Conservation (phyloP, 2,888 invertebrate species). For the Lacanobia oleracea region DNA sequence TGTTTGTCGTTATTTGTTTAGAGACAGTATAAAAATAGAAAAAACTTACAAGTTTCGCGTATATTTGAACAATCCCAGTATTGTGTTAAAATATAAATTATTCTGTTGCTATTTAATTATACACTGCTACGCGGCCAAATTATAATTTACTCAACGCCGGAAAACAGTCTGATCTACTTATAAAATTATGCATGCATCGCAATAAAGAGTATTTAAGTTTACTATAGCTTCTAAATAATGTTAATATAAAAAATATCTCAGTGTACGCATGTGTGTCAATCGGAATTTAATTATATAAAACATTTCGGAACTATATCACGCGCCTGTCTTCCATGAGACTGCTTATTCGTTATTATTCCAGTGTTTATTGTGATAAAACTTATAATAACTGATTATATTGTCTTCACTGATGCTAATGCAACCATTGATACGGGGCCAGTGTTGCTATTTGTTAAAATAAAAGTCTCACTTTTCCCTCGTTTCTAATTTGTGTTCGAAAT, state of each 20-base stretch:
- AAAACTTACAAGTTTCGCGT: neutral
- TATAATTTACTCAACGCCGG: slow-evolving; percentile 8
- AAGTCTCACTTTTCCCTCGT: slow-evolving; percentile 18
- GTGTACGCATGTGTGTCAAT: slow-evolving; percentile 39
- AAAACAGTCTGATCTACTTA: slow-evolving; percentile 34
- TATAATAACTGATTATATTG: slow-evolving; percentile 29
- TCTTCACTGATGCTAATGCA: slow-evolving; percentile 33
- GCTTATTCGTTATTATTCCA: slow-evolving; percentile 66
- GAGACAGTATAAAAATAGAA: slow-evolving; percentile 13
- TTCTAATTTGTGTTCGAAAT: slow-evolving; percentile 12
- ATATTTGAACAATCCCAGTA: slow-evolving; percentile 29
- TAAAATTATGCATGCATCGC: slow-evolving; percentile 23
- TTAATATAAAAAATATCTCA: slow-evolving; percentile 23
- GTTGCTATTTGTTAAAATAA: slow-evolving; percentile 39
- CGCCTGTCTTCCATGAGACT: slow-evolving; percentile 67
- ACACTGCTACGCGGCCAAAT: slow-evolving; percentile 3
- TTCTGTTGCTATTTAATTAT: slow-evolving; percentile 19
- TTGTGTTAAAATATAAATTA: slow-evolving; percentile 18
- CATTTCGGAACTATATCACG: slow-evolving; percentile 40
- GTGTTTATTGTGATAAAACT: slow-evolving; percentile 64
- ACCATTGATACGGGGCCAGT: slow-evolving; percentile 49
- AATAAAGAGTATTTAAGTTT: slow-evolving; percentile 22
- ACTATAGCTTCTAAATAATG: slow-evolving; percentile 16
- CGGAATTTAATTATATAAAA: slow-evolving; percentile 36
- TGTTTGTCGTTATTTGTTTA: slow-evolving; percentile 46